Conservation (phyloP, 2,888 invertebrate genomes). For the Gari tellinella region DNA sequence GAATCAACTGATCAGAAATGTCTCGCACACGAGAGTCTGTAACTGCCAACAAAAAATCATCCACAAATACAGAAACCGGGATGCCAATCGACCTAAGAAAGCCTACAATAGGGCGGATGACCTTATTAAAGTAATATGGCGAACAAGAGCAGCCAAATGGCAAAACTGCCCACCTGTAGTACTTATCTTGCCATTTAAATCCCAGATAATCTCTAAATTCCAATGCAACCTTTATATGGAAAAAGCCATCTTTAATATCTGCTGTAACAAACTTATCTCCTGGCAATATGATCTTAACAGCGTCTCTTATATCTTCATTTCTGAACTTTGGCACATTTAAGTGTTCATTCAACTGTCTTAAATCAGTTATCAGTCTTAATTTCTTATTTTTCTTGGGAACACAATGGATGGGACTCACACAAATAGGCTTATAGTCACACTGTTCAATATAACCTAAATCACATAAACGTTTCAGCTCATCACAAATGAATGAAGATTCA, state of each 20-base stretch:
- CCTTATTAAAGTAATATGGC: constrained; percentile 26
- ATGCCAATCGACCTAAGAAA: constrained; percentile 19
- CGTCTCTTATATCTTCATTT: constrained; percentile 32
- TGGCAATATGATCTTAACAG: neutral
- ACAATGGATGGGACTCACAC: constrained; percentile 7
- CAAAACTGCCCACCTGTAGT: no score
- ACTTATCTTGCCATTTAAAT: neutral
- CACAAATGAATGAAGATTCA: constrained; percentile 3
- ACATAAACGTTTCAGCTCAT: constrained; percentile 15
- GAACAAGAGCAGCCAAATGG: constrained; percentile 1
- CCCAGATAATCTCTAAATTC: no score
- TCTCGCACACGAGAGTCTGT: constrained; percentile 1
- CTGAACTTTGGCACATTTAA: constrained; percentile 11
- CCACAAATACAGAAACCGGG: constrained; percentile 19
- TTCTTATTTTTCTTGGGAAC: constrained; percentile 7
- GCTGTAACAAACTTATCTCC: constrained; percentile 1
- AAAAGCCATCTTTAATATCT: constrained; percentile 13
- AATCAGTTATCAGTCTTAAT: constrained; percentile 12
- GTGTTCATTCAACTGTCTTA: constrained; percentile 4
- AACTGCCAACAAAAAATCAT: constrained; percentile 24
- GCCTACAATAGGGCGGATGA: neutral
- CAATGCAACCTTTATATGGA: no score
- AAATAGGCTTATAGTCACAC: constrained; percentile 2
- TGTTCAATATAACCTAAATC: constrained; percentile 18
- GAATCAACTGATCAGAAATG: no score